phyloP scores from a whole-genome alignment of 2,888 invertebrate species.

The Endotricha flammealis region DNA sequence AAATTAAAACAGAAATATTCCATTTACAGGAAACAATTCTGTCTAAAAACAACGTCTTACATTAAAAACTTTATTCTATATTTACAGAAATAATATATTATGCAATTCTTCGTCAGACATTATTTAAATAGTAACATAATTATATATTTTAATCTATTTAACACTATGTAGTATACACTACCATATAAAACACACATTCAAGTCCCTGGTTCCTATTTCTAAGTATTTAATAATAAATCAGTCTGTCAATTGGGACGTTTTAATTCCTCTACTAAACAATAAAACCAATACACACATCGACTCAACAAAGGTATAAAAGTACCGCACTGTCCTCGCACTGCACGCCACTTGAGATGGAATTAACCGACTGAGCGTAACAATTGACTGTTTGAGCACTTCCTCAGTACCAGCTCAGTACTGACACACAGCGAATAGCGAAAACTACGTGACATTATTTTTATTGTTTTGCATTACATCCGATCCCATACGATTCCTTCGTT shows the following conservation, averaged over 20 bases:
- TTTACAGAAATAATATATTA: constrained; percentile 76
- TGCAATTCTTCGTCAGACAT: constrained; percentile 68
- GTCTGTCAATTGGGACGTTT: constrained; percentile 78
- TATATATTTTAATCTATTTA: constrained; percentile 70
- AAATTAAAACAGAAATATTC: constrained; percentile 76
- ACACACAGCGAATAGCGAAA: constrained; percentile 8
- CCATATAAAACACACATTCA: constrained; percentile 76
- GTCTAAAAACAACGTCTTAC: constrained; percentile 67
- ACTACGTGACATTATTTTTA: constrained; percentile 5
- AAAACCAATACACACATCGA: constrained; percentile 65
- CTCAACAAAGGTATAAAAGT: constrained; percentile 51
- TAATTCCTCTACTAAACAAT: constrained; percentile 74
- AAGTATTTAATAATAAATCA: constrained; percentile 73
- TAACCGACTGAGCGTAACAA: constrained; percentile 2
- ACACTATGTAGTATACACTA: constrained; percentile 72
- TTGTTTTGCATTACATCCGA: constrained; percentile 7
- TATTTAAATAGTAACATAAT: constrained; percentile 72
- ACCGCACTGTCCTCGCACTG: constrained; percentile 41
- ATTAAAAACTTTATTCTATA: constrained; percentile 60
- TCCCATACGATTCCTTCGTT: constrained; percentile 4
- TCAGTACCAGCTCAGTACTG: constrained; percentile 2
- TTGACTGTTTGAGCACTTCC: constrained; percentile 9
- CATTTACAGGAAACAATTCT: constrained; percentile 73
- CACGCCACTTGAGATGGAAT: constrained; percentile 17
- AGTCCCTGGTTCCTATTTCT: constrained; percentile 70